Base-by-base conservation (phyloP, 2,888 invertebrate genomes). In the Pocota personata region DNA sequence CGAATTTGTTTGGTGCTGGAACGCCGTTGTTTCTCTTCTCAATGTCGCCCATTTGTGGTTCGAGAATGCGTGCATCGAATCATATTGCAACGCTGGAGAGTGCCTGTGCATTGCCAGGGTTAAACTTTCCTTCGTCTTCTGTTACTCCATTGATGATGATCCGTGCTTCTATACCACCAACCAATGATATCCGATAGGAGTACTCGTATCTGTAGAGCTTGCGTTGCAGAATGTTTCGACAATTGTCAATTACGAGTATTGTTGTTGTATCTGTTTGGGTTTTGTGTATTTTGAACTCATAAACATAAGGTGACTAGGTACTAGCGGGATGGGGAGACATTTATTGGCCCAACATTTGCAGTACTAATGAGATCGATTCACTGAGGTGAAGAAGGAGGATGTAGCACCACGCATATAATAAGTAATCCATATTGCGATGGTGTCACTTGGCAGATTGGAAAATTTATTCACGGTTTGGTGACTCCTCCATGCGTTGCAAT, bases 41-140 rank as follows among this genome's bases (percentile, higher is more conserved):
- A 86, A 86, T 82, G 76, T 86, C 86, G 86, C 76, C 86, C 60
- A 82, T 82, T 82, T 86, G 86, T 72, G 86, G 86, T 86, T 48
- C 50, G 50, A 57, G 76, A 80, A 86, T 86, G 86, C 86, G 82
- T 86, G 66, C 69, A 76, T 66, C 71, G 84, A 64, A 71, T 80
- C 80, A 78, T 66, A 76, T 75, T 84, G 64, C 79, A 43, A 37
- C 37, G 64, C 40, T 55, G 58, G 4, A 40, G 19, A 62, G 10
- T n/a, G 43, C 37, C 67, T 60, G 50, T 66, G 55, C 76, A 76
- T 64, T 76, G 86, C 82, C 82, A 86, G 86, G 86, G 82, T 82
- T 86, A 86, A 77, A 86, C 86, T 86, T 86, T 86, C 86, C 76
- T 76, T 77, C 86, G 76, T 66, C 75, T 82, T 80, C 37, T 24